A percentile compares a stretch with the other conserved stretches of the same genome.
Evolutionary conservation across 2,888 invertebrate species (phyloP).

Genomic region (Leptarthrus brevirostris): DNA sequence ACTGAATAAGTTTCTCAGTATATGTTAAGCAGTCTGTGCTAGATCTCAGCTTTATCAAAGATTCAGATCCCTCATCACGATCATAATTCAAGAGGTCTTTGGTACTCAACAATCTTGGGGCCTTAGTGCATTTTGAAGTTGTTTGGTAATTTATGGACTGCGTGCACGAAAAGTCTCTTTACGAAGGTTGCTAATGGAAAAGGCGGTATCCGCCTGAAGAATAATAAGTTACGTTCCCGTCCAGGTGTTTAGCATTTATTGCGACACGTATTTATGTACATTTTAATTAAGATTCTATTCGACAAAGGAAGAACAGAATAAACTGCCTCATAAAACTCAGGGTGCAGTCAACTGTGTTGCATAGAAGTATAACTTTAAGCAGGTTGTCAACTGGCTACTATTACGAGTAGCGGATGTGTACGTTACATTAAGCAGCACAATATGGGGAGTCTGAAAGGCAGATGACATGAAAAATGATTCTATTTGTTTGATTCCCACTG

Average conservation of each 20-base stretch:
- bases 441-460: not conserved
- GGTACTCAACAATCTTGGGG: not conserved
- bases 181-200: conserved; percentile 33
- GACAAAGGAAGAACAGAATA: not conserved
- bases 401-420: conserved; percentile 1
- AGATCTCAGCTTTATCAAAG: conserved; percentile 16
- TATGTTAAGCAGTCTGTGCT: not conserved
- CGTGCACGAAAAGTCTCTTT: conserved; percentile 21
- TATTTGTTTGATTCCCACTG: not conserved
- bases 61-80: conserved; percentile 32
- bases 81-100: conserved; percentile 26
- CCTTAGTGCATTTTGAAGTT: not conserved
- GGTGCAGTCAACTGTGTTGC: conserved; percentile 13
- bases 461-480: conserved; percentile 25
- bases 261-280: conserved; percentile 26
- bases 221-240: conserved; percentile 23
- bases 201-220: conserved; percentile 14
- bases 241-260: conserved; percentile 33
- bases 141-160: conserved; percentile 25
- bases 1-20: no score
- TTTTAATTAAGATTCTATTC: conserved; percentile 28
- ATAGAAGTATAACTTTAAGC: conserved; percentile 21
- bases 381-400: conserved; percentile 10
- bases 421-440: not conserved
- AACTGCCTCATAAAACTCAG: conserved; percentile 22